Conservation (phyloP, 2,797 vertebrate genomes). For the Pterois miles region DNA sequence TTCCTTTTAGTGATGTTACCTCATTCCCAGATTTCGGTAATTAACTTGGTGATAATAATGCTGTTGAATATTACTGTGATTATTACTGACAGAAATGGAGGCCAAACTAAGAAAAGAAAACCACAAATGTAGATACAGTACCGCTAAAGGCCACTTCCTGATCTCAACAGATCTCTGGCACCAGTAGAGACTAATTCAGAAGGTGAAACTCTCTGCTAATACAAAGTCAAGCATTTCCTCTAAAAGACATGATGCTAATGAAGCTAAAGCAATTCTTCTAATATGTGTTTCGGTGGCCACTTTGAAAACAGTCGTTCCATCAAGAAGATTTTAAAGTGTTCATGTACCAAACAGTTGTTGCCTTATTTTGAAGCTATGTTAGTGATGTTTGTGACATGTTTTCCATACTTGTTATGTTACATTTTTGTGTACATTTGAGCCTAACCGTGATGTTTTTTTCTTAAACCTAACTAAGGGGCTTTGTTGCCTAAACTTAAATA, state of each 20-base stretch:
- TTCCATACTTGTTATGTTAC: too few species aligned
- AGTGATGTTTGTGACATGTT: too few species aligned
- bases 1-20: not conserved
- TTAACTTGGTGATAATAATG: not conserved
- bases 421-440: too few species aligned
- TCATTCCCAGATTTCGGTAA: not conserved
- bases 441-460: too few species aligned
- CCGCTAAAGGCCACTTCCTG: not conserved
- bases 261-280: not conserved
- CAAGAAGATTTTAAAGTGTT: not conserved
- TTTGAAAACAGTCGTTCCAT: not conserved
- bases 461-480: not conserved
- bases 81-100: not conserved
- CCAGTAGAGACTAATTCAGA: not conserved
- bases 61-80: not conserved
- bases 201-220: not conserved
- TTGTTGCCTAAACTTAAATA: not conserved
- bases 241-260: not conserved
- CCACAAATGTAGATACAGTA: not conserved
- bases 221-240: not conserved
- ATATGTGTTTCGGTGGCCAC: not conserved
- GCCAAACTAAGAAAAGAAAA: not conserved
- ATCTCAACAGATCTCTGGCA: not conserved
- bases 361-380: too few species aligned
- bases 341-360: too few species aligned